A percentile compares a stretch with the other conserved stretches of the same genome.
phyloP scores from a whole-genome alignment of 2,113 vertebrate species.

The Recurvirostra avosetta region DNA sequence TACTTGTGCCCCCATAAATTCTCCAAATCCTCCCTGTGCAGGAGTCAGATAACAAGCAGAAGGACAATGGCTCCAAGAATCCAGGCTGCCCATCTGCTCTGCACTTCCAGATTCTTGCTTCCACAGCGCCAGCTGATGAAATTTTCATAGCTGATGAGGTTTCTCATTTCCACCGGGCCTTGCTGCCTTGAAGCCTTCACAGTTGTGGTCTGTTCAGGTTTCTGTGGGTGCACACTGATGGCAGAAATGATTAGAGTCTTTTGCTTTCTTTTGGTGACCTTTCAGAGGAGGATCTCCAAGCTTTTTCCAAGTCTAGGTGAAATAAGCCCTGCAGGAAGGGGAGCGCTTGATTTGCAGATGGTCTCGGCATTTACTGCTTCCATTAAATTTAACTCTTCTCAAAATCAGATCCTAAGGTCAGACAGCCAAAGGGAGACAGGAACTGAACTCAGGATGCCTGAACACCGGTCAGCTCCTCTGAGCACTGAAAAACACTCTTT shows the following conservation, averaged over 20 bases:
- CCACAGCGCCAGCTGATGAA: slow-evolving; percentile 73
- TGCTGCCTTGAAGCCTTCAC: slow-evolving; percentile 53
- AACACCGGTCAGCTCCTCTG: neutral
- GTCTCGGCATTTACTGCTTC: neutral
- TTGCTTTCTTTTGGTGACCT: neutral
- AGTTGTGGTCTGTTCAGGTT: slow-evolving; percentile 66
- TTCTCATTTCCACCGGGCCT: slow-evolving; percentile 56
- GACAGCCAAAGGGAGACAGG: neutral
- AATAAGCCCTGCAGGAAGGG: neutral
- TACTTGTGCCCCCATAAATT: slow-evolving; percentile 78
- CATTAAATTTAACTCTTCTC: neutral
- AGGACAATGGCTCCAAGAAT: slow-evolving; percentile 77
- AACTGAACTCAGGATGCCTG: neutral
- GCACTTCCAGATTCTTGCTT: slow-evolving; percentile 69
- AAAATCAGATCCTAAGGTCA: neutral
- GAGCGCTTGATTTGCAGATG: neutral
- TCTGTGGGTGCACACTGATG: neutral
- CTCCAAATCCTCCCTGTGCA: slow-evolving; percentile 65
- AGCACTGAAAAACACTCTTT: neutral
- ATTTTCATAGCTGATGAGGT: slow-evolving; percentile 74
- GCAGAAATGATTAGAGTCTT: neutral
- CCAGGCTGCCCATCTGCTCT: slow-evolving; percentile 79
- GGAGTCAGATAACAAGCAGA: slow-evolving; percentile 76
- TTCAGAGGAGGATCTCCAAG: neutral
- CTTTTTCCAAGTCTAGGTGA: neutral